Percentiles rank a stretch among this genome's conserved stretches.
phyloP scores from a whole-genome alignment of 2,113 vertebrate genomes.

The Zosterops japonicus region DNA sequence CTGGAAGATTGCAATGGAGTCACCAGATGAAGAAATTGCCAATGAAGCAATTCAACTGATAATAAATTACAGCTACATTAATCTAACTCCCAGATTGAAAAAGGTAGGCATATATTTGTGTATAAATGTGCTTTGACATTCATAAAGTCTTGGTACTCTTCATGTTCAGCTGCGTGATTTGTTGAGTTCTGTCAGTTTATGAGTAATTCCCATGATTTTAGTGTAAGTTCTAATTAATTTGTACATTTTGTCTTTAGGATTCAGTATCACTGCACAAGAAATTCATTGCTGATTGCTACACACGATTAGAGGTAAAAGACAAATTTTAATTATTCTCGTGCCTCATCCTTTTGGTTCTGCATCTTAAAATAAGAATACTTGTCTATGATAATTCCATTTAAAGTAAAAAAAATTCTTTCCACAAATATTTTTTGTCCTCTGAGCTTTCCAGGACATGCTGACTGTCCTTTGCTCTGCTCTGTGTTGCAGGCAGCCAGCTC shows the following conservation, averaged over 20 bases:
- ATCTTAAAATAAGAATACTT: neutral
- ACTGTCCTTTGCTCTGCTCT: neutral
- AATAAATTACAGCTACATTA: conserved; percentile 98
- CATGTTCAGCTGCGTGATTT: neutral
- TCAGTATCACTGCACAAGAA: conserved; percentile 98
- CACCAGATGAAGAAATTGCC: conserved; percentile 98
- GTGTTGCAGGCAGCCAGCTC: conserved; percentile 90
- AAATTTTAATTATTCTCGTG: neutral
- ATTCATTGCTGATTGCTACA: conserved; percentile 98
- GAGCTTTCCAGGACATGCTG: neutral
- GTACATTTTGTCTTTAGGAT: conserved; percentile 77
- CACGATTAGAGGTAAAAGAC: conserved; percentile 88
- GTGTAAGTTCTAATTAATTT: neutral
- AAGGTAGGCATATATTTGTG: conserved; percentile 78
- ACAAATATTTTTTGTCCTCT: neutral
- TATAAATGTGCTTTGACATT: neutral
- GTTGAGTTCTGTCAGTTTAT: neutral
- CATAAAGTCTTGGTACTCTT: neutral
- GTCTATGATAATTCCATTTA: neutral
- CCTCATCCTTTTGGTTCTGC: neutral
- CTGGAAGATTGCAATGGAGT: conserved; percentile 99
- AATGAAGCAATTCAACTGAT: conserved; percentile 98
- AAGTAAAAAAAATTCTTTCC: neutral
- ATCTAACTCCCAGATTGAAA: conserved; percentile 96
- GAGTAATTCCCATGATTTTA: neutral